These are phyloP conservation scores for Mirza zaza DNA, from an alignment of 2,113 vertebrate species.

Conservation along the genomic window DNA sequence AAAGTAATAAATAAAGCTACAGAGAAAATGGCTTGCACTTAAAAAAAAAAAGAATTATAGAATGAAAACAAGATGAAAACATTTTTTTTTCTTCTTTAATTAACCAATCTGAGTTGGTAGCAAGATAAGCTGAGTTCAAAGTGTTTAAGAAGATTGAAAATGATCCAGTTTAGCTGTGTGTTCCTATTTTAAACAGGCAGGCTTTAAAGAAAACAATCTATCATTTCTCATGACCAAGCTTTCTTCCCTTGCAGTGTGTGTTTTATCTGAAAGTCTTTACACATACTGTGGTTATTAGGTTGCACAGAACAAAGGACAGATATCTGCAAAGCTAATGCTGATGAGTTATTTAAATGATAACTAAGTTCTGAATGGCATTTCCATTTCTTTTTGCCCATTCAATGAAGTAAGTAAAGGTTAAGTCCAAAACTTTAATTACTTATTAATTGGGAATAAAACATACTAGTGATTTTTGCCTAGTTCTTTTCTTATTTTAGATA, in stretches of 20 bases:
- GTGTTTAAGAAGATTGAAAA: background rate
- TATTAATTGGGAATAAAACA: background rate
- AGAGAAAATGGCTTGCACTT: background rate
- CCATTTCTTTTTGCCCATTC: background rate
- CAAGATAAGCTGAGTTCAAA: background rate
- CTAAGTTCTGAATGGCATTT: conserved; percentile 48
- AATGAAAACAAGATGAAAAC: conserved; percentile 7
- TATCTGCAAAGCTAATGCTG: background rate
- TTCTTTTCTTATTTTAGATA: conserved; percentile 21
- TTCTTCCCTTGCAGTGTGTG: background rate
- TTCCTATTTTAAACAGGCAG: background rate
- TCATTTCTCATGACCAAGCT: background rate
- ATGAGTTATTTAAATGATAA: conserved; percentile 31
- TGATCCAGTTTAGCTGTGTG: background rate
- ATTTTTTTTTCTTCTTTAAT: conserved; percentile 20
- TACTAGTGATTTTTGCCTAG: background rate
- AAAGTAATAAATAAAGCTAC: background rate
- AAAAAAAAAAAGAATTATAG: background rate
- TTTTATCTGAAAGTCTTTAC: conserved; percentile 14
- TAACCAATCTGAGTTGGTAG: background rate
- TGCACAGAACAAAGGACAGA: background rate
- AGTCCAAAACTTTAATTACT: background rate
- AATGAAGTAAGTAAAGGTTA: background rate
- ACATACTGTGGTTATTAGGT: background rate
- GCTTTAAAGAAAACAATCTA: background rate